Evolutionary conservation across 2,797 vertebrate genomes (phyloP).

Genomic region (Clarias fuscus): DNA sequence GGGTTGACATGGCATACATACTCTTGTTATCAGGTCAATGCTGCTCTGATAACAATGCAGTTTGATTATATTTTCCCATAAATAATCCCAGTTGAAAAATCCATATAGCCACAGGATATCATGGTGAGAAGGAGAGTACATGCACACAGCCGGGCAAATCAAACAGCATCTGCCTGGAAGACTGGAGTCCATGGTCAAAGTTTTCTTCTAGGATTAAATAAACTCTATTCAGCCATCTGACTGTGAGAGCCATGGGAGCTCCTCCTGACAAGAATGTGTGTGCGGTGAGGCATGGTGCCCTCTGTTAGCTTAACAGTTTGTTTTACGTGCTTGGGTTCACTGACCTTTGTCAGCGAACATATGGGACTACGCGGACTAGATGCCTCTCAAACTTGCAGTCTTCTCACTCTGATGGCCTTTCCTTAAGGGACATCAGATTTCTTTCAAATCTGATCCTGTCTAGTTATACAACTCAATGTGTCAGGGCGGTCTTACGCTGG

Average conservation of each 20-base stretch:
- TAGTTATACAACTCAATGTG: constrained; percentile 8
- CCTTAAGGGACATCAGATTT: constrained; percentile 23
- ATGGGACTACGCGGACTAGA: constrained; percentile 51
- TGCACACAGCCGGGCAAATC: neutral
- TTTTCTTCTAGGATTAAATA: constrained; percentile 32
- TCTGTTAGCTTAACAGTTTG: constrained; percentile 54
- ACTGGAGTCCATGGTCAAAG: constrained; percentile 19
- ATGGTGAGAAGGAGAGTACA: constrained; percentile 62
- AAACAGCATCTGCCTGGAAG: neutral
- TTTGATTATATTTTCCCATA: constrained; percentile 61
- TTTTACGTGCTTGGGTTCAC: constrained; percentile 56
- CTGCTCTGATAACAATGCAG: constrained; percentile 74
- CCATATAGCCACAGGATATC: constrained; percentile 75
- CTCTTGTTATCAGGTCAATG: constrained; percentile 65
- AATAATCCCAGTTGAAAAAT: constrained; percentile 67
- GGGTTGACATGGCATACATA: constrained; percentile 30
- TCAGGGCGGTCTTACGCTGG: constrained; percentile 22
- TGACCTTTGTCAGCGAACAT: constrained; percentile 57
- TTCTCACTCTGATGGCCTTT: constrained; percentile 23
- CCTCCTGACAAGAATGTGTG: constrained; percentile 51
- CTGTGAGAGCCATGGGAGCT: constrained; percentile 47
- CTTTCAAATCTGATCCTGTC: constrained; percentile 35
- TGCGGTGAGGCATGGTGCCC: constrained; percentile 49
- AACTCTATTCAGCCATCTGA: constrained; percentile 33
- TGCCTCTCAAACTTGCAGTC: constrained; percentile 41